Base-by-base conservation (phyloP, 2,113 vertebrate genomes). In the Dipodomys merriami region DNA sequence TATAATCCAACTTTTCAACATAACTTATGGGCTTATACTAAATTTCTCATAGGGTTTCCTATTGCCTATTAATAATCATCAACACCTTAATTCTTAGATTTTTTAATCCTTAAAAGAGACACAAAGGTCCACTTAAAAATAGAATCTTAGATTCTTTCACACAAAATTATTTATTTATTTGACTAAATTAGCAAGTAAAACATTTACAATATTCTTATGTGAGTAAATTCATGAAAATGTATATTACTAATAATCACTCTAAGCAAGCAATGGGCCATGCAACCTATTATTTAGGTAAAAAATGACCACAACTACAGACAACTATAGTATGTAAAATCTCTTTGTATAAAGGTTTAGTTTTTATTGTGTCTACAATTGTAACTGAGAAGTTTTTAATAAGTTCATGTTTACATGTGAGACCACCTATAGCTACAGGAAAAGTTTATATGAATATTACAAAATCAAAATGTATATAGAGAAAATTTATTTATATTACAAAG, bases 401-500 rank as follows among this genome's bases (percentile, higher is more conserved):
- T 83, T 7, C 16, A 83, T 46, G 4, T 9, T 76, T 39, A 87
- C 76, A 72, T 53, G 16, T 73, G 53, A 13, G 33, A 83, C 44
- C 79, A 49, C 7, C 57, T 73, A 73, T 69, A 82, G 65, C 19
- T 78, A 79, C 2, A 44, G 11, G 7, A 88, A 77, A 93, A 72
- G 7, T 57, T 82, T 90, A 18, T 68, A 39, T 87, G 2, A 84
- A 25, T 64, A 64, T 62, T 85, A 82, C 77, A 88, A 77, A 82
- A 85, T 77, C 53, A 72, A 44, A 22, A 74, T 69, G 1, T n/a
- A 81, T 39, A 49, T 57, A 30, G 8, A 83, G 8, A 86, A 83
- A 29, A 29, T 27, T 33, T 77, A 85, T 92, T 92, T 88, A 82
- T 77, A 91, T 91, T 81, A 73, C 77, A 80, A 92, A 95, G 53